Base-by-base conservation (phyloP, 2,888 invertebrate genomes). In the Seira ritae region DNA sequence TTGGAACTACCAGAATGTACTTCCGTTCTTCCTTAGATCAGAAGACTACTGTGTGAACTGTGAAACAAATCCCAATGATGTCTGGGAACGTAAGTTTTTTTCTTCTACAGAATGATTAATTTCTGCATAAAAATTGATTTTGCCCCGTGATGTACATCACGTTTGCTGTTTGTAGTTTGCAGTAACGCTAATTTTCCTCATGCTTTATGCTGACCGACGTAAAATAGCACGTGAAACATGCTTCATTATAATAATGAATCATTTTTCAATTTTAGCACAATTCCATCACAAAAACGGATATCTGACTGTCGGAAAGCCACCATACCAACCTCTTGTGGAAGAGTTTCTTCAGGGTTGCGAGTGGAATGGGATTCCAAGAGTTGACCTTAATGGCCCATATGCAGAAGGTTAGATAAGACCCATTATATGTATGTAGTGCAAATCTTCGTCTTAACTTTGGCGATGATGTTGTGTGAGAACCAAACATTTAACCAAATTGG, bases 291-390 rank as follows among this genome's bases (percentile, higher is more conserved):
- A 75, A 37, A 87, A 87, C 46, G 88, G 88, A 1, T 84, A 78
- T 22, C 66, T 86, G 65, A 84, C 87, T 0, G 84, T 88, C 0
- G 87, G 86, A 1, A 87, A 87, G 55, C 88, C 88, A 10, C 73
- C 84, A 2, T 88, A 86, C 50, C 86, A 84, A 42, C 88, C 88
- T 15, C 80, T 88, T 19, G 87, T 87, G 1, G 87, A 87, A 84
- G 86, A 88, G 70, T 88, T 88, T 70, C 85, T 87, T 42, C 85
- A 87, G 66, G 88, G 84, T 10, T 84, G 87, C 12, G 88, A 86
- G 60, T 88, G 88, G 88, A 84, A 86, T 76, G 85, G 86, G 17
- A 87, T 88, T 75, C 88, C 88, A 19, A 80, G 87, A 72, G 87
- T 85, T 31, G 88, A 87, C 79, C 84, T 88, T 75, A 88, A 88